phyloP scores from a whole-genome alignment of 2,888 invertebrate species.

The Pomacea canaliculata region DNA sequence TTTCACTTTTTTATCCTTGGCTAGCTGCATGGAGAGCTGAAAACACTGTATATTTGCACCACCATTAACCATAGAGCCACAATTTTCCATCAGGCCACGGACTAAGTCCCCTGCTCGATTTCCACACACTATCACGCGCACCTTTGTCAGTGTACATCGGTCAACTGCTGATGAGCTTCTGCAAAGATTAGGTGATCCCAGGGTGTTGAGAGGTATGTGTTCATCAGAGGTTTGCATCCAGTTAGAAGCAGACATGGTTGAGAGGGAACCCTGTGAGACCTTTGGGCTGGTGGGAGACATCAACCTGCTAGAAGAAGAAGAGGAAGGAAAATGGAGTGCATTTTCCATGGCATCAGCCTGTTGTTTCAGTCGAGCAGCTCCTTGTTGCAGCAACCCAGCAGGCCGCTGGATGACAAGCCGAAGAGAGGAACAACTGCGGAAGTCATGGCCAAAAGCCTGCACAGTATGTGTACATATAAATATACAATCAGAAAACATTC shows the following conservation, averaged over 20 bases:
- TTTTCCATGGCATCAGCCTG: background rate
- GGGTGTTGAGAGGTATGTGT: constrained; percentile 8
- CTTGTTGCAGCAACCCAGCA: constrained; percentile 41
- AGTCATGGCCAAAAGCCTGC: constrained; percentile 36
- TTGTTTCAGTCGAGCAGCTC: background rate
- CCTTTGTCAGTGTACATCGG: background rate
- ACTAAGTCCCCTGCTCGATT: constrained; percentile 10
- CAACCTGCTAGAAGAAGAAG: too few species aligned
- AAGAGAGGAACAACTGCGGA: constrained; percentile 28
- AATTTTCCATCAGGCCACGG: constrained; percentile 4
- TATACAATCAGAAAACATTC: background rate
- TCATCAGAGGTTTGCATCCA: constrained; percentile 8
- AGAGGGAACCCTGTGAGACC: too few species aligned
- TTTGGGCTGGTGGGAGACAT: too few species aligned
- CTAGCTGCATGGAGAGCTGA: constrained; percentile 9
- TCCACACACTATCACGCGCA: constrained; percentile 15
- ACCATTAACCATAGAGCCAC: background rate
- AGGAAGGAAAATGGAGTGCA: too few species aligned
- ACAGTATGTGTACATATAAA: background rate
- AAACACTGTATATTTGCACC: constrained; percentile 15
- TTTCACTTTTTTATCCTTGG: background rate
- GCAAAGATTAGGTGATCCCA: background rate
- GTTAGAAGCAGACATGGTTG: too few species aligned
- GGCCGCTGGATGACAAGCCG: constrained; percentile 52
- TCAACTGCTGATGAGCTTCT: background rate